Evolutionary conservation across 2,888 invertebrate species (phyloP).

Genomic region (Branchellion lobata): DNA sequence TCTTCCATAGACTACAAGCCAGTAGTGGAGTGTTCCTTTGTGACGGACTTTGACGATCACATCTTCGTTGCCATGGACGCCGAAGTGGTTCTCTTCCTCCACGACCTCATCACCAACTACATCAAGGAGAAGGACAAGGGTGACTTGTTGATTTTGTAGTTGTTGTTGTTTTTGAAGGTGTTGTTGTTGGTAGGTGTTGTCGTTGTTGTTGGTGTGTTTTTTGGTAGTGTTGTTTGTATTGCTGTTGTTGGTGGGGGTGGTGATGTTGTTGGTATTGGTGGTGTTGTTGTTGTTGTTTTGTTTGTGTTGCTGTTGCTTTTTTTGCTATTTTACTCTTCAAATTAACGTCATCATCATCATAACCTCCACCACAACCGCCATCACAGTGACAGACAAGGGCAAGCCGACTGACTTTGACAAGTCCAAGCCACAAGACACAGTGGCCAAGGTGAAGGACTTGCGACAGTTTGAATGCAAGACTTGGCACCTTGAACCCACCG

Average conservation of each 20-base stretch:
- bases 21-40: slow-evolving; percentile 90
- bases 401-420: slow-evolving; percentile 57
- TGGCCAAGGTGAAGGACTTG: slow-evolving; percentile 70
- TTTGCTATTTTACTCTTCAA: too few relatives aligned
- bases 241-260: too few relatives aligned
- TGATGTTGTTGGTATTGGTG: too few relatives aligned
- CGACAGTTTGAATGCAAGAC: slow-evolving; percentile 87
- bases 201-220: background rate
- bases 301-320: too few relatives aligned
- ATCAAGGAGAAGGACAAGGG: slow-evolving; percentile 86
- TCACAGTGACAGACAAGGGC: slow-evolving; percentile 28
- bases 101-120: slow-evolving; percentile 93
- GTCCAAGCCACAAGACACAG: slow-evolving; percentile 57
- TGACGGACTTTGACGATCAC: slow-evolving; percentile 97
- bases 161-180: background rate
- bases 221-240: background rate
- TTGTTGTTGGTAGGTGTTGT: background rate
- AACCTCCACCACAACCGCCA: too few relatives aligned
- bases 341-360: too few relatives aligned
- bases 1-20: slow-evolving; percentile 69
- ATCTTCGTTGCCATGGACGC: slow-evolving; percentile 95
- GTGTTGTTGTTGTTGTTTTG: too few relatives aligned
- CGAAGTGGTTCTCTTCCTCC: slow-evolving; percentile 94
- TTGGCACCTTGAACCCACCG: slow-evolving; percentile 86
- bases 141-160: slow-evolving; percentile 45